phyloP scores from a whole-genome alignment of 2,113 vertebrate species.

The rat (Rattus norvegicus) region DNA sequence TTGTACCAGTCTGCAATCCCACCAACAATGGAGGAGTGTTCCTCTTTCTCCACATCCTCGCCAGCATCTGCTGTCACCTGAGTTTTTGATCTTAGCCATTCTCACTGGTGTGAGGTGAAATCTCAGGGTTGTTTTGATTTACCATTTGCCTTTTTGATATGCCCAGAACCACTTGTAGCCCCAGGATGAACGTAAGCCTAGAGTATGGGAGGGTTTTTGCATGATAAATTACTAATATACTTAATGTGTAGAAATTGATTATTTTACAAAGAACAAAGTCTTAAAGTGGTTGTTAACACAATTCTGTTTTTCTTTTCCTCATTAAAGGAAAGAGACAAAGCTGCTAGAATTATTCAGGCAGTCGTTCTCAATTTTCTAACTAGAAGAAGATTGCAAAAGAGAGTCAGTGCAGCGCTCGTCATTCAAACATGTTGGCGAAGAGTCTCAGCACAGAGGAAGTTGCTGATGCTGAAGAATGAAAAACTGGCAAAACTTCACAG shows the following conservation, averaged over 20 bases:
- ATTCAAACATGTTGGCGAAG: slow-evolving; percentile 93
- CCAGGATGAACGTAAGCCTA: background rate
- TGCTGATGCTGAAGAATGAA: slow-evolving; percentile 83
- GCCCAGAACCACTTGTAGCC: background rate
- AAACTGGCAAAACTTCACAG: slow-evolving; percentile 81
- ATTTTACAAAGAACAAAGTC: background rate
- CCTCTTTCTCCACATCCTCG: too few species aligned
- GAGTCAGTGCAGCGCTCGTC: slow-evolving; percentile 81
- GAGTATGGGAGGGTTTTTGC: background rate
- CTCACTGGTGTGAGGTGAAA: too few species aligned
- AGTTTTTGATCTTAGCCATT: too few species aligned
- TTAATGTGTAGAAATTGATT: background rate
- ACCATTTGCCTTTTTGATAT: background rate
- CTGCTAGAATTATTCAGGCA: slow-evolving; percentile 89
- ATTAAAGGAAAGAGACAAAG: slow-evolving; percentile 88
- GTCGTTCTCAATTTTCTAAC: slow-evolving; percentile 85
- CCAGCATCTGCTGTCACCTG: too few species aligned
- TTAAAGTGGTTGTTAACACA: background rate
- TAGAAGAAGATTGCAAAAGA: slow-evolving; percentile 76
- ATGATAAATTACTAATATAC: background rate
- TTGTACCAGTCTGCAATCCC: too few species aligned
- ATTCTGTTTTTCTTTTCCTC: background rate
- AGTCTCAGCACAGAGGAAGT: slow-evolving; percentile 78
- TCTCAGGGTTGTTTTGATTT: too few species aligned
- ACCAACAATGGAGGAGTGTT: too few species aligned